These are phyloP conservation scores for Trogon melanurus DNA, from an alignment of 2,113 vertebrate species.

Conservation along the genomic window DNA sequence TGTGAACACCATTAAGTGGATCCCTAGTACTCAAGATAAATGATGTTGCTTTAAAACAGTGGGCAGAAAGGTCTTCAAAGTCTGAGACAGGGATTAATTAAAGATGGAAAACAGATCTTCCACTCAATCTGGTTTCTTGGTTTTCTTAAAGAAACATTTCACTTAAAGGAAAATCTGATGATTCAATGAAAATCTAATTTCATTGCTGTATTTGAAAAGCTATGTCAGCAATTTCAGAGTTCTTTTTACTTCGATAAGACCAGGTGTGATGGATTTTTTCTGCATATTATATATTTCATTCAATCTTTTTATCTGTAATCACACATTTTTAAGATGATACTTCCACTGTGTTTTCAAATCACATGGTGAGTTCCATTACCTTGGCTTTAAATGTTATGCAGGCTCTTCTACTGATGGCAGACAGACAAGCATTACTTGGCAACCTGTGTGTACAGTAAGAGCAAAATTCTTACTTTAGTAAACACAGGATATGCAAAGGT, in stretches of 20 bases:
- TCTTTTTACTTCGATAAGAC: not conserved
- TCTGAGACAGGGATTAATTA: conserved; percentile 53
- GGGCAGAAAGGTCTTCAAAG: conserved; percentile 32
- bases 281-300: not conserved
- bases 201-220: not conserved
- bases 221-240: not conserved
- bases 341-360: not conserved
- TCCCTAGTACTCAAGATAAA: conserved; percentile 44
- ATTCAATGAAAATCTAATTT: not conserved
- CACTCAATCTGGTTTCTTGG: not conserved
- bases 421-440: not conserved
- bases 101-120: conserved; percentile 57
- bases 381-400: not conserved
- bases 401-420: not conserved
- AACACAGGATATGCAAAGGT: not conserved
- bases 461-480: not conserved
- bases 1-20: conserved; percentile 4
- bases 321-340: not conserved
- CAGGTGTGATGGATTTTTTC: not conserved
- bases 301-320: not conserved
- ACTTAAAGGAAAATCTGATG: not conserved
- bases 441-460: not conserved
- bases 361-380: not conserved
- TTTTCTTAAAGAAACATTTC: conserved; percentile 49
- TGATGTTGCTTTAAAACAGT: conserved; percentile 24